Evolutionary conservation across 2,888 invertebrate species (phyloP).

Genomic region (Odontothrips loti): DNA sequence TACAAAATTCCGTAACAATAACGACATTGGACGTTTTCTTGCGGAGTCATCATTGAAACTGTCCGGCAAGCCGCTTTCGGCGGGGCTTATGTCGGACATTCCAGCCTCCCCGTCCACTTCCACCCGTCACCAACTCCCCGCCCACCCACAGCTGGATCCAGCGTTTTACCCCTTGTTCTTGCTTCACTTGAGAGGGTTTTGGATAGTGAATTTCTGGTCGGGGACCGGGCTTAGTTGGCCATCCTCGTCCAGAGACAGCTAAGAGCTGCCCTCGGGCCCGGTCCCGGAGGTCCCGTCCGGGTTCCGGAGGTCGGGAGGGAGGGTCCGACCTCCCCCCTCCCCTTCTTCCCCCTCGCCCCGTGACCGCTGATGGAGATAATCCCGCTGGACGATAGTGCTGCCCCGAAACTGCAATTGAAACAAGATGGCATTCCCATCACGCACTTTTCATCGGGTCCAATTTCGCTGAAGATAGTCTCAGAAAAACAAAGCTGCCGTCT

Average conservation of each 20-base stretch:
- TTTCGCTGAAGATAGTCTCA: not conserved
- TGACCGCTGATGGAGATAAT: conserved; percentile 4
- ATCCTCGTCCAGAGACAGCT: not conserved
- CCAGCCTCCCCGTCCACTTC: not conserved
- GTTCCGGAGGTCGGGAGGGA: no score
- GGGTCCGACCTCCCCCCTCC: not conserved
- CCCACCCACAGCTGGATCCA: not conserved
- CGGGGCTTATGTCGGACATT: not conserved
- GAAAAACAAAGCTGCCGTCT: no score
- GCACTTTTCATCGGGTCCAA: not conserved
- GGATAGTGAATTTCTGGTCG: conserved; percentile 17
- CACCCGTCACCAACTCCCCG: not conserved
- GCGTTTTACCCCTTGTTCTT: conserved; percentile 1
- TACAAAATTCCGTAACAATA: no score
- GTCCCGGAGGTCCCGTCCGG: not conserved
- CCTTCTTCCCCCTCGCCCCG: not conserved
- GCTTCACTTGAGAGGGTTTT: conserved; percentile 2
- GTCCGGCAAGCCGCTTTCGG: not conserved
- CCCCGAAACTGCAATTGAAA: no score
- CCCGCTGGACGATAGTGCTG: not conserved
- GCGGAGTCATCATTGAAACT: no score
- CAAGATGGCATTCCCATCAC: no score
- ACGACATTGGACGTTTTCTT: no score
- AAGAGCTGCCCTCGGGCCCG: not conserved
- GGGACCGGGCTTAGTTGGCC: conserved; percentile 13